These are phyloP conservation scores for Triplophysa siluroides DNA, from an alignment of 2,113 vertebrate species.

Conservation along the genomic window DNA sequence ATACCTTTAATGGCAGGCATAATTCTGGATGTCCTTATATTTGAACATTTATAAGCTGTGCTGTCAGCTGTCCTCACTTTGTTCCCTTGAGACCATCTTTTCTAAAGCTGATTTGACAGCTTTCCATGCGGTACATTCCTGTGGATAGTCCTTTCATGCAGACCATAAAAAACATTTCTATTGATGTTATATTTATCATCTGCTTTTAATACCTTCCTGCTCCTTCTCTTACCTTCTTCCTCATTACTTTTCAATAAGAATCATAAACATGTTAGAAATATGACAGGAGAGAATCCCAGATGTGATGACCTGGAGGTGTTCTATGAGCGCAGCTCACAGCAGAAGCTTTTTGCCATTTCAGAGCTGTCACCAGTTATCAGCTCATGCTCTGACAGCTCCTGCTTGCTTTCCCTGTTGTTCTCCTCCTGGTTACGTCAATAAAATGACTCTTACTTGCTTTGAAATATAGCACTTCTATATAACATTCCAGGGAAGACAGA, in stretches of 20 bases:
- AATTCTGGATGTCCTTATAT: conserved; percentile 53
- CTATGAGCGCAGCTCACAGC: conserved; percentile 32
- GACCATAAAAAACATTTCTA: conserved; percentile 7
- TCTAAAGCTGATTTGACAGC: conserved; percentile 40
- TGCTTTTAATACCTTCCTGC: conserved; percentile 48
- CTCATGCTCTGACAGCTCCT: conserved; percentile 10
- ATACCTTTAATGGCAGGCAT: conserved; percentile 74
- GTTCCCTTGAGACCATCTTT: conserved; percentile 16
- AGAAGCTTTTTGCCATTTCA: conserved; percentile 41
- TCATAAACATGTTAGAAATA: conserved; percentile 27
- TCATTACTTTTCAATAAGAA: conserved; percentile 45
- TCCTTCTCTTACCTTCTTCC: conserved; percentile 39
- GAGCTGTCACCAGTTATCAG: conserved; percentile 36
- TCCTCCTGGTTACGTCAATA: conserved; percentile 5
- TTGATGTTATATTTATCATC: conserved; percentile 46
- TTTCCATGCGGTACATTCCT: conserved; percentile 33
- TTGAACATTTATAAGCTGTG: conserved; percentile 39
- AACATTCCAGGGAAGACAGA: conserved; percentile 65
- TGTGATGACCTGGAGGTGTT: conserved; percentile 28
- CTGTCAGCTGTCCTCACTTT: neutral
- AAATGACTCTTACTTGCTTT: conserved; percentile 7
- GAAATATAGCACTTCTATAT: neutral
- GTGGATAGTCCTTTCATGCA: conserved; percentile 25
- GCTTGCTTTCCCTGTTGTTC: conserved; percentile 26
- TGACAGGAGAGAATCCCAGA: conserved; percentile 50